These are phyloP conservation scores for Sycophaga agraensis DNA, from an alignment of 1,140 invertebrate species.

Conservation along the genomic window DNA sequence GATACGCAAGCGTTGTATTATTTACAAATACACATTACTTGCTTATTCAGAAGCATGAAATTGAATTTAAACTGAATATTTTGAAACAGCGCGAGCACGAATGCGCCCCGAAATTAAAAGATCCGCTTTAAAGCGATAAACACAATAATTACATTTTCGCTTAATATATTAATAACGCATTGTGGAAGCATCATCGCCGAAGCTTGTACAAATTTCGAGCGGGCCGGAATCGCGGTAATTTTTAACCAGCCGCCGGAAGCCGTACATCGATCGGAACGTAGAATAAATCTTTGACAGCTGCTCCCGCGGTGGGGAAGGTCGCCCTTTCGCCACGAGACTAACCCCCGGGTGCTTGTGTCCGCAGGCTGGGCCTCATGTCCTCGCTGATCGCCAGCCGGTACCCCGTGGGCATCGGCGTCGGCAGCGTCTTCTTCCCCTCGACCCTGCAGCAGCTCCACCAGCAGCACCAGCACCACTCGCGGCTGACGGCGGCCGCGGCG, in stretches of 20 bases:
- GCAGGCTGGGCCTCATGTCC: slow-evolving; percentile 81
- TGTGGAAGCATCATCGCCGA: too few species aligned
- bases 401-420: slow-evolving; percentile 62
- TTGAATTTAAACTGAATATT: too few species aligned
- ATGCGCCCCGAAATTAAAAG: not conserved
- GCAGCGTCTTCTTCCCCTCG: slow-evolving; percentile 54
- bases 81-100: too few species aligned
- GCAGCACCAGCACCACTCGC: slow-evolving; percentile 51
- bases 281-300: too few species aligned
- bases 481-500: slow-evolving; percentile 49
- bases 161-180: not conserved
- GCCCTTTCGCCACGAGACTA: too few species aligned
- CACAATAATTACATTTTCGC: not conserved
- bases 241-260: too few species aligned
- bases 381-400: slow-evolving; percentile 67
- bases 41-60: not conserved
- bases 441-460: slow-evolving; percentile 54
- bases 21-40: not conserved
- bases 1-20: not conserved
- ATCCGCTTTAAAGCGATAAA: not conserved
- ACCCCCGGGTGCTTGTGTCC: too few species aligned
- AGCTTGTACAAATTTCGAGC: too few species aligned
- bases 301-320: too few species aligned
- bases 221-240: too few species aligned
- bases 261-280: too few species aligned